These are phyloP conservation scores for Cyprinodon variegatus DNA, from an alignment of 2,113 vertebrate genomes.

Conservation along the genomic window DNA sequence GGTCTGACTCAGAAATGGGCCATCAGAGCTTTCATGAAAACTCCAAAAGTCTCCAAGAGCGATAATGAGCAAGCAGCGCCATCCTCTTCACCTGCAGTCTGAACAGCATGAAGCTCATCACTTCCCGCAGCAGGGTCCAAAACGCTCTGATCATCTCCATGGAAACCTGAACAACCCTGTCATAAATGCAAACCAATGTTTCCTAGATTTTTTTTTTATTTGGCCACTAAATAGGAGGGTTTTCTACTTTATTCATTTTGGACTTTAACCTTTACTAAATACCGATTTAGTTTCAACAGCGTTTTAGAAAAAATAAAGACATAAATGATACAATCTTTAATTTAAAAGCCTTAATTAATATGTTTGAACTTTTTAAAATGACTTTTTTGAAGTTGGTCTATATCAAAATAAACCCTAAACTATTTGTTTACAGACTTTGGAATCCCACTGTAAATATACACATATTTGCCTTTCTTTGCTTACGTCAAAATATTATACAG, in stretches of 20 bases:
- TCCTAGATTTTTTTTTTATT: not conserved
- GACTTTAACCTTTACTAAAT: too few relatives aligned
- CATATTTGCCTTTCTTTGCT: not conserved
- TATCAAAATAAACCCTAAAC: too few relatives aligned
- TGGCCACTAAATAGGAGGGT: not conserved
- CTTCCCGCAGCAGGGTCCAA: not conserved
- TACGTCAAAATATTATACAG: too few relatives aligned
- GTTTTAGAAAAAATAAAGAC: not conserved
- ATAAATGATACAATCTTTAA: too few relatives aligned
- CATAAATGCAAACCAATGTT: not conserved
- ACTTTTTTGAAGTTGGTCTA: too few relatives aligned
- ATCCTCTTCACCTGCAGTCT: rapidly evolving
- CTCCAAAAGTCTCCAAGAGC: not conserved
- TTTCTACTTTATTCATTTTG: too few relatives aligned
- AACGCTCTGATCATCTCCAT: not conserved
- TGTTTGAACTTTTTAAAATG: too few relatives aligned
- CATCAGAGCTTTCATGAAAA: not conserved
- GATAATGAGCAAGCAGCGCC: not conserved
- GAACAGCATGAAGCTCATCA: not conserved
- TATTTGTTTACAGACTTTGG: not conserved
- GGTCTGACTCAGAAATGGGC: not conserved
- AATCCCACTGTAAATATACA: not conserved
- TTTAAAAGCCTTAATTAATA: too few relatives aligned
- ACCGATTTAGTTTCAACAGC: not conserved
- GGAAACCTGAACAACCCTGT: not conserved